Evolutionary conservation across 2,888 invertebrate species (phyloP).

Genomic region (Hydraecia micacea): DNA sequence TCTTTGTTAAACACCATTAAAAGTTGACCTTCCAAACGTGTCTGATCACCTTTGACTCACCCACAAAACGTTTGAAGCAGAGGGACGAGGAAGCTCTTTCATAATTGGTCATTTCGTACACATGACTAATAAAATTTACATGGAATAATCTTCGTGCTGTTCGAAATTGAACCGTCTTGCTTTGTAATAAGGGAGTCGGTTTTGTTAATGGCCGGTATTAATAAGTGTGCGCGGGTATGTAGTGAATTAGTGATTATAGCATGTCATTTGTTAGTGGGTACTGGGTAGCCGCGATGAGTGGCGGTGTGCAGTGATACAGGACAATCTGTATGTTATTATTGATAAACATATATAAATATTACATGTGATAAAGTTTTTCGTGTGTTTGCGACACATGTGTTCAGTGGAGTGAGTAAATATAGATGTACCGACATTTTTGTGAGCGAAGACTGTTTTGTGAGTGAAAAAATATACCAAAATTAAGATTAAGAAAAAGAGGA

Average conservation of each 20-base stretch:
- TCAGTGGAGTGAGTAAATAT: conserved; percentile 23
- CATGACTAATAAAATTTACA: conserved; percentile 33
- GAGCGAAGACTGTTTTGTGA: background rate
- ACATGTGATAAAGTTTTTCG: conserved; percentile 50
- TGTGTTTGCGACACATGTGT: conserved; percentile 42
- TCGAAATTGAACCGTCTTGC: conserved; percentile 30
- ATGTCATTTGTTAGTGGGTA: conserved; percentile 45
- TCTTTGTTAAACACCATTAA: conserved; percentile 49
- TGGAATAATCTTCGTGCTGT: background rate
- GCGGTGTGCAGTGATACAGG: conserved; percentile 45
- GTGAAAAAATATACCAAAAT: conserved; percentile 1
- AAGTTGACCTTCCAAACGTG: conserved; percentile 37
- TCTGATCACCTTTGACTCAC: conserved; percentile 15
- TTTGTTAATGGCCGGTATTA: background rate
- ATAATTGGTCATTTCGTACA: conserved; percentile 24
- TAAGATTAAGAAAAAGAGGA: background rate
- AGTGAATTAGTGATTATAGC: conserved; percentile 52
- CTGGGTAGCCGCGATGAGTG: conserved; percentile 47
- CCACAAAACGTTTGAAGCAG: background rate
- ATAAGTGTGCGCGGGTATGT: conserved; percentile 31
- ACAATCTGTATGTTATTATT: conserved; percentile 38
- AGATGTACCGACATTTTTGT: conserved; percentile 32
- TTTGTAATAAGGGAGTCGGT: conserved; percentile 5
- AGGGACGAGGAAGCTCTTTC: conserved; percentile 40
- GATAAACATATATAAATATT: conserved; percentile 62